These are phyloP conservation scores for Bombus picipes DNA, from an alignment of 1,140 invertebrate genomes.

Conservation along the genomic window DNA sequence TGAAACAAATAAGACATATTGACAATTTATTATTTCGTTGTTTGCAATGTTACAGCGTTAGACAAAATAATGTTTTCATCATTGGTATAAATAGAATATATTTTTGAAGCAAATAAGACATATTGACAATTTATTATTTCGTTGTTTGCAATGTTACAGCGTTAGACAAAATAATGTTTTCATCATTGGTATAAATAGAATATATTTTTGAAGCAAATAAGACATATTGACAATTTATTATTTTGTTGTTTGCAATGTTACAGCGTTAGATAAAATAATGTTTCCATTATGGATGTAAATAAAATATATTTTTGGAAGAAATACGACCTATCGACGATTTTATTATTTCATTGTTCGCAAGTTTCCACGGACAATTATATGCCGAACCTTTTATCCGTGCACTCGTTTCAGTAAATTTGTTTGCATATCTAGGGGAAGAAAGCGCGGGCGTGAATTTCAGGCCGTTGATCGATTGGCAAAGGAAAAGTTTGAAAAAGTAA, in stretches of 20 bases:
- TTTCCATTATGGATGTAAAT: too few relatives aligned
- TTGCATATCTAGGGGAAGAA: background rate
- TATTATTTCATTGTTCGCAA: background rate
- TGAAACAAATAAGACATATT: accelerated
- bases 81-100: too few relatives aligned
- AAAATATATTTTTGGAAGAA: too few relatives aligned
- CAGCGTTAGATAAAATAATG: too few relatives aligned
- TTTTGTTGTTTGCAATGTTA: too few relatives aligned
- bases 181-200: accelerated
- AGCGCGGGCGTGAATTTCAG: background rate
- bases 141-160: too few relatives aligned
- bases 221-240: too few relatives aligned
- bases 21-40: too few relatives aligned
- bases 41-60: accelerated
- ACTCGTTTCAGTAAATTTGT: background rate
- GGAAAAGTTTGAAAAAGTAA: slow-evolving; percentile 14
- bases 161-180: too few relatives aligned
- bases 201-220: too few relatives aligned
- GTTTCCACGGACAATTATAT: background rate
- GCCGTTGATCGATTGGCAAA: slow-evolving; percentile 18
- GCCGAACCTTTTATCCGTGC: background rate
- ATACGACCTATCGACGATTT: background rate
- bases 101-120: accelerated
- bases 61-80: too few relatives aligned
- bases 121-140: too few relatives aligned